These are phyloP conservation scores for Vanessa atalanta DNA, from an alignment of 1,140 invertebrate species.

Conservation along the genomic window DNA sequence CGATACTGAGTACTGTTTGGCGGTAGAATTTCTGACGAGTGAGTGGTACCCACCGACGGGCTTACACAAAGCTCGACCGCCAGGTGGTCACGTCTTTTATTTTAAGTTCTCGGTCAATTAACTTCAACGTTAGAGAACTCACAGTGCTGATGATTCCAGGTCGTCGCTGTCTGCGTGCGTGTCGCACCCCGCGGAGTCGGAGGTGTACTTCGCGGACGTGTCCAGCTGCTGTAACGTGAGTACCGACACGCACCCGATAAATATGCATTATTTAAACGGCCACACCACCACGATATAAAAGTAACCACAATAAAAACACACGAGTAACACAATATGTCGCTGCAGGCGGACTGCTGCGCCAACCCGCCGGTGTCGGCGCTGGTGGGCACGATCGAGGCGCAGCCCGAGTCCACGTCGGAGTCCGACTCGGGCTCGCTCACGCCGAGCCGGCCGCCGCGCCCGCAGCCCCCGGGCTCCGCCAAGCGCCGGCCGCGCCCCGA, in stretches of 20 bases:
- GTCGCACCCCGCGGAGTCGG: slow-evolving; percentile 83
- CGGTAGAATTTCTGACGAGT: no score
- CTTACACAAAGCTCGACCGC: no score
- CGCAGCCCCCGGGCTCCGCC: slow-evolving; percentile 69
- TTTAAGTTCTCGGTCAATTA: no score
- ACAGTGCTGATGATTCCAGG: slow-evolving; percentile 31
- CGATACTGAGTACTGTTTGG: no score
- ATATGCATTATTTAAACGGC: no score
- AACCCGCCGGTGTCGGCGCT: slow-evolving; percentile 67
- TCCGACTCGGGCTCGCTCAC: slow-evolving; percentile 75
- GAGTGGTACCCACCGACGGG: no score
- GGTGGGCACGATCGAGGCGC: slow-evolving; percentile 77
- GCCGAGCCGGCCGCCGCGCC: slow-evolving; percentile 65
- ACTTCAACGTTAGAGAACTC: no score
- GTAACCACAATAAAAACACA: neutral
- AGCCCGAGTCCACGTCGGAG: slow-evolving; percentile 76
- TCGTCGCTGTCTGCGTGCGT: slow-evolving; percentile 36
- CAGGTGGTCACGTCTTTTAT: no score
- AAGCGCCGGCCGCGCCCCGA: slow-evolving; percentile 62
- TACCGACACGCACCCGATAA: slow-evolving; percentile 49
- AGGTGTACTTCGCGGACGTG: slow-evolving; percentile 92
- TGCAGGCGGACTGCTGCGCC: slow-evolving; percentile 74
- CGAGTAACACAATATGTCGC: slow-evolving; percentile 14
- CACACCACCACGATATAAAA: no score
- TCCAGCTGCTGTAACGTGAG: slow-evolving; percentile 91